Conservation (phyloP, 2,888 invertebrate genomes). For the Trachelus troglodyta region DNA sequence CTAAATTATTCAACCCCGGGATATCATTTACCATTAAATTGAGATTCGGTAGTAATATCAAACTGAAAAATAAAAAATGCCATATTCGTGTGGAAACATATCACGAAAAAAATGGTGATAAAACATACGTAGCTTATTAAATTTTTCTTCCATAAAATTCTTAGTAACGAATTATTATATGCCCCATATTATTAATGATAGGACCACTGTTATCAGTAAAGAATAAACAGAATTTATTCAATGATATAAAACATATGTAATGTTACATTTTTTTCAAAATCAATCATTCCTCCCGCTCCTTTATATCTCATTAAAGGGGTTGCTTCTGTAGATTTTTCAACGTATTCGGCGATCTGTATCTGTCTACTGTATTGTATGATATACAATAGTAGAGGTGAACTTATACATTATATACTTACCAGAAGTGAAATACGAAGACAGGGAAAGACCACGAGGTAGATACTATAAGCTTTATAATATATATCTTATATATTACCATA, state of each 20-base stretch:
- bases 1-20: background rate
- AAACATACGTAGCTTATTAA: background rate
- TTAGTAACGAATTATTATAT: background rate
- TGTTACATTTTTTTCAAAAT: background rate
- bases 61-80: background rate
- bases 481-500: background rate
- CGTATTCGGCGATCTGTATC: background rate
- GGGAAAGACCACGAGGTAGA: background rate
- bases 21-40: background rate
- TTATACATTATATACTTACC: background rate
- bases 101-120: too few species aligned
- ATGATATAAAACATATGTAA: too few species aligned
- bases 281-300: background rate
- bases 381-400: background rate
- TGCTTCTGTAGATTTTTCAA: background rate
- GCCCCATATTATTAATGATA: too few species aligned
- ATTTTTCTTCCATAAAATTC: background rate
- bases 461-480: background rate
- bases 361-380: background rate
- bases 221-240: too few species aligned
- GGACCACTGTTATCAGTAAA: too few species aligned
- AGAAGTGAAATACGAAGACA: background rate
- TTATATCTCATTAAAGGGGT: background rate
- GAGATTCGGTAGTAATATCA: background rate
- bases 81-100: background rate